Conservation (phyloP, 1,140 invertebrate genomes). For the Coptotermes formosanus region DNA sequence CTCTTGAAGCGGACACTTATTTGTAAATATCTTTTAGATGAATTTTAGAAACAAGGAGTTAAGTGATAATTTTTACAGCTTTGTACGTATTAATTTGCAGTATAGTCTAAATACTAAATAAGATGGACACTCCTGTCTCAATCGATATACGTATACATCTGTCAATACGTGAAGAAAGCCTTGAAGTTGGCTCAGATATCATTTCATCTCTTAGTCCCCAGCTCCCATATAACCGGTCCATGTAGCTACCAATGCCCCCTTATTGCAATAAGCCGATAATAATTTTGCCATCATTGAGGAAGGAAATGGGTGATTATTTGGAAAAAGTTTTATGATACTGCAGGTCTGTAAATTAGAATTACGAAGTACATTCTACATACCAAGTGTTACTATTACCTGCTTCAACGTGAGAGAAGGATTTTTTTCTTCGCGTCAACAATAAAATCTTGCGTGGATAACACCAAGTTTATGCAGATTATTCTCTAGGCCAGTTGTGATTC, state of each 20-base stretch:
- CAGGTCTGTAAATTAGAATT: not conserved
- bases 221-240: not conserved
- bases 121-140: not conserved
- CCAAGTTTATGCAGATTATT: not conserved
- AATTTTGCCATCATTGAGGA: constrained; percentile 11
- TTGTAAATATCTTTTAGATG: no score
- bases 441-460: not conserved
- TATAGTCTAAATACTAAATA: not conserved
- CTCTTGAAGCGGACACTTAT: no score
- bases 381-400: not conserved
- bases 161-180: not conserved
- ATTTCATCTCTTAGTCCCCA: not conserved
- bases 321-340: not conserved
- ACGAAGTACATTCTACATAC: not conserved
- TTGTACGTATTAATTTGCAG: not conserved
- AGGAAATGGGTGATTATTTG: not conserved
- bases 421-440: not conserved
- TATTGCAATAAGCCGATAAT: not conserved
- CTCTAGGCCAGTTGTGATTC: not conserved
- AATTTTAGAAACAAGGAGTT: no score
- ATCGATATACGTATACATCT: not conserved
- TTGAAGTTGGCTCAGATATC: not conserved
- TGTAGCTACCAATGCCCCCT: not conserved
- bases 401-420: not conserved
- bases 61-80: no score